Base-by-base conservation (phyloP, 1,140 invertebrate genomes). In the Leptestheria dahalacensis region DNA sequence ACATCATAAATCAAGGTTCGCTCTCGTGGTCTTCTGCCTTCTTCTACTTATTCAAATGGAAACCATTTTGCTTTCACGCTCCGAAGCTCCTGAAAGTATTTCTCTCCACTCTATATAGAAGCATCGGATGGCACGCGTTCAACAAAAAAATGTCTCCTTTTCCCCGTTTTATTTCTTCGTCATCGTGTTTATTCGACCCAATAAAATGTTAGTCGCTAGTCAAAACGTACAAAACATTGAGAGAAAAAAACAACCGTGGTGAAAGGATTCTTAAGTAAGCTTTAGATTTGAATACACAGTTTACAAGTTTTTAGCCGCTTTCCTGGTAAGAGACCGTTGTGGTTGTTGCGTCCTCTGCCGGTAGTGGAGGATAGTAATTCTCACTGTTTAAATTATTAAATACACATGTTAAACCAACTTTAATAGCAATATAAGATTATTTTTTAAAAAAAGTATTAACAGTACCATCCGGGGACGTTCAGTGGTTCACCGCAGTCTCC, bases 401-500 rank as follows among this genome's bases (percentile, higher is more conserved):
- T 10, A 48, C 48, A 18, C 1, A 18, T 3, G 3, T 9, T 3
- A 18, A 48, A 48, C 4, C 21, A 21, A 10, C 4, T 48, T 18
- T 18, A 48, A 21, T 48, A n/a, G 21, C n/a, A 4, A 53, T 23
- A 2, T n/a, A 53, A 25, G 21, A 53, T 4, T 24, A n/a, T 24
- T 23, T 21, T 20, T 2, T 15, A 25, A 53, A n/a, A 23, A 53
- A 25, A 6, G 10, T 53, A 1, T 10, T 11, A 25, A 28, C 23
- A 55, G 77, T 70, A 88, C 86, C 86, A 92, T 78, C 86, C 87
- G 60, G 82, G 77, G 49, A 91, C 88, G 67, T 90, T 88, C 69
- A 91, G 86, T 26, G 88, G 86, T 2, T 82, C 80, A 65, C 89
- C 88, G 69, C 89, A 92, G 66, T 79, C 82, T 69, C 87, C 82